Percentiles rank a stretch among this genome's conserved stretches.
These are phyloP conservation scores for Eristalis intricaria DNA, from an alignment of 2,888 invertebrate genomes.

Conservation along the genomic window DNA sequence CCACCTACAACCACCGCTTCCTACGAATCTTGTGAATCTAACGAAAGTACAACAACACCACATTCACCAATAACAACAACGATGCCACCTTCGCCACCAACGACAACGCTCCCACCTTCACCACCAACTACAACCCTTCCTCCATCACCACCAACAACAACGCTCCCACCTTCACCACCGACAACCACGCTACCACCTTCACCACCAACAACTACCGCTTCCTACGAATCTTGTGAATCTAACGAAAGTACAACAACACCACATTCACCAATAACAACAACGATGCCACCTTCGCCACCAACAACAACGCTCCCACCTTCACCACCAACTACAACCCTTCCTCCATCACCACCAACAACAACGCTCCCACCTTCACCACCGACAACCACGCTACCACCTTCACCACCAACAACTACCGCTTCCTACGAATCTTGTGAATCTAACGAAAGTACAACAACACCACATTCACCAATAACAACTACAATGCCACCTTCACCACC, in stretches of 20 bases:
- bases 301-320: neutral
- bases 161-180: neutral
- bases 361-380: neutral
- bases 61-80: neutral
- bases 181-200: neutral
- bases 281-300: neutral
- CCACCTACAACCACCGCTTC: neutral
- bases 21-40: no score
- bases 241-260: no score
- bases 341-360: neutral
- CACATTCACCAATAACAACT: neutral
- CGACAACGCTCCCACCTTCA: neutral
- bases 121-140: neutral
- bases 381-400: neutral
- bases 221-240: no score
- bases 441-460: neutral
- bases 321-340: neutral
- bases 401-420: neutral
- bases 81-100: neutral
- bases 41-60: no score
- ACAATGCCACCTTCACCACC: neutral
- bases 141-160: neutral
- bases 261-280: slow-evolving; percentile 17
- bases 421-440: no score
- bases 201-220: neutral